phyloP scores from a whole-genome alignment of 1,140 invertebrate genomes.

The Steinernema feltiae region DNA sequence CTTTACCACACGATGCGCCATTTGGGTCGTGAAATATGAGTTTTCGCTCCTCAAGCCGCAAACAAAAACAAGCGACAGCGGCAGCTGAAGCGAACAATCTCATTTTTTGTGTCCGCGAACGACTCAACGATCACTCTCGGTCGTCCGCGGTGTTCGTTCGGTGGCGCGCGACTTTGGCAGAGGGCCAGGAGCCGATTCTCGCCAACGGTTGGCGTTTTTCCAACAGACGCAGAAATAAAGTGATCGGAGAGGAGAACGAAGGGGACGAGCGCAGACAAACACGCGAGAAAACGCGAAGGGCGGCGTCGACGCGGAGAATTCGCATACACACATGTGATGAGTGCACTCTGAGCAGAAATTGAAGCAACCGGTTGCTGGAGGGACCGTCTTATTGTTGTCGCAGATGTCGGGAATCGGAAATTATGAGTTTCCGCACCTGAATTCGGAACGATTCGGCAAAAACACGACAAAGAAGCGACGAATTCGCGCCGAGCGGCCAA shows the following conservation, averaged over 20 bases:
- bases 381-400: slow-evolving; percentile 7
- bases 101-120: slow-evolving; percentile 4
- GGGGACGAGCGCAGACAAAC: neutral
- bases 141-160: neutral
- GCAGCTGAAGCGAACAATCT: neutral
- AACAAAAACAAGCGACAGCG: no score
- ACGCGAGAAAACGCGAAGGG: slow-evolving; percentile 7
- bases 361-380: neutral
- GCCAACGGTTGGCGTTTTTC: neutral
- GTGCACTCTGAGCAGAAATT: neutral
- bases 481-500: no score
- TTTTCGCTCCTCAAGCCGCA: no score
- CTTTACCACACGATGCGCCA: neutral
- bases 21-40: neutral
- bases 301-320: neutral
- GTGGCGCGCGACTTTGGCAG: neutral
- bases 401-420: neutral
- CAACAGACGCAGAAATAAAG: neutral
- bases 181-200: neutral
- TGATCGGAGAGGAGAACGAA: neutral
- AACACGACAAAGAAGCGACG: no score
- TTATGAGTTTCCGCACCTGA: no score
- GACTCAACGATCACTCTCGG: neutral
- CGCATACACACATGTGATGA: slow-evolving; percentile 8
- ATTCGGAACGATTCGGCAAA: no score